Percentiles rank a stretch among this genome's conserved stretches.
Conservation (phyloP, 2,888 invertebrate species). For the Lathronympha strigana region DNA sequence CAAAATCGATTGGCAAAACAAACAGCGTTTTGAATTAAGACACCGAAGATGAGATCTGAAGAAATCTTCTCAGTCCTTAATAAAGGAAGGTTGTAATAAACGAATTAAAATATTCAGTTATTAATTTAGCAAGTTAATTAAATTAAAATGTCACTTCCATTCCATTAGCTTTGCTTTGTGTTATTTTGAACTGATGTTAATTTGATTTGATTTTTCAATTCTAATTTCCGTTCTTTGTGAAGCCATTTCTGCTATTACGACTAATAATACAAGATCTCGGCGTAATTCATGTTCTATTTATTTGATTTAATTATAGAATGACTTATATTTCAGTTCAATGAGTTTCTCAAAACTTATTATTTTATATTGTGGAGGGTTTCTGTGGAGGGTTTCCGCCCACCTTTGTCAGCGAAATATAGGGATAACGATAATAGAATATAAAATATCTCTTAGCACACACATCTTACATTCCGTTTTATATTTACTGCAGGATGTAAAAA, state of each 20-base stretch:
- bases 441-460: too few relatives aligned
- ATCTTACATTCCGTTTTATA: too few relatives aligned
- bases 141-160: constrained; percentile 42
- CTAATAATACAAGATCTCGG: not conserved
- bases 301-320: constrained; percentile 1
- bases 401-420: not conserved
- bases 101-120: constrained; percentile 46
- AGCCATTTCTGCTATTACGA: constrained; percentile 7
- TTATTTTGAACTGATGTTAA: constrained; percentile 39
- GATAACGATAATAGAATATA: too few relatives aligned
- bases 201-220: constrained; percentile 42
- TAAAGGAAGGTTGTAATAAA: constrained; percentile 43
- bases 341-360: constrained; percentile 3
- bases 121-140: constrained; percentile 46
- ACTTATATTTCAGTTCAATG: not conserved
- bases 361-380: not conserved
- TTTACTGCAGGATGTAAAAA: too few relatives aligned
- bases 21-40: constrained; percentile 17
- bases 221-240: constrained; percentile 14
- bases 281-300: constrained; percentile 5
- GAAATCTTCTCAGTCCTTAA: constrained; percentile 33
- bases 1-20: not conserved
- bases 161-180: constrained; percentile 43
- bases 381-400: not conserved
- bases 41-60: constrained; percentile 17